Percentiles rank a stretch among this genome's conserved stretches.
phyloP scores from a whole-genome alignment of 2,113 vertebrate species.

The Macroglossus sobrinus region DNA sequence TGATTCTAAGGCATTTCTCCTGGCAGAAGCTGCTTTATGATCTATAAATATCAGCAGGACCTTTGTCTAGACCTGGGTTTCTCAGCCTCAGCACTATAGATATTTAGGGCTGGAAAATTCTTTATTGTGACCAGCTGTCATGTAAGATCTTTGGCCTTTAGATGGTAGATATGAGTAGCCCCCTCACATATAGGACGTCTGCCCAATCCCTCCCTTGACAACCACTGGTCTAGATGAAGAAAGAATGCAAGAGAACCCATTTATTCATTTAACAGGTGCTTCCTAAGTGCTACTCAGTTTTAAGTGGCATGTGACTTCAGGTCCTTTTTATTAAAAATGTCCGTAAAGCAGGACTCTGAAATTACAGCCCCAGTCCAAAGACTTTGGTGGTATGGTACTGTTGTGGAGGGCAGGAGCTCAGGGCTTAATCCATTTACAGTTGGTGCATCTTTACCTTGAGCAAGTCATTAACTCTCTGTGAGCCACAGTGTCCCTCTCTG shows the following conservation, averaged over 20 bases:
- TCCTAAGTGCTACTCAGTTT: neutral
- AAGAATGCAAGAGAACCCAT: neutral
- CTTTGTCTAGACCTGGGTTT: neutral
- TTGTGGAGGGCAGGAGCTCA: neutral
- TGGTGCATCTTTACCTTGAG: neutral
- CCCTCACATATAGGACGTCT: neutral
- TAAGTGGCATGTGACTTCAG: neutral
- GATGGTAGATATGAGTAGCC: neutral
- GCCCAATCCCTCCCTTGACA: too few species aligned
- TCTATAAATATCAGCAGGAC: neutral
- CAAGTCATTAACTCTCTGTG: neutral
- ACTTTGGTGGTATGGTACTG: rapidly evolving
- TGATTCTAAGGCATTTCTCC: neutral
- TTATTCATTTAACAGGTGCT: neutral
- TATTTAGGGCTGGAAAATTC: neutral
- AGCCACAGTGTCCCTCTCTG: neutral
- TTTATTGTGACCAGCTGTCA: neutral
- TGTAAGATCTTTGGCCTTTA: neutral
- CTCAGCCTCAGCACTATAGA: neutral
- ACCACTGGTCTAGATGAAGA: neutral
- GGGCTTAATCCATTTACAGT: neutral
- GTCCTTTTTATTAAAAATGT: neutral
- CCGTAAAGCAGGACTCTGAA: neutral
- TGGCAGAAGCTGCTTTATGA: neutral
- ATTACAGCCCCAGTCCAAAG: neutral